Evolutionary conservation across 2,113 vertebrate species (phyloP), one percentile per base, ranked within the genome.

Genomic region (Anolis carolinensis): DNA sequence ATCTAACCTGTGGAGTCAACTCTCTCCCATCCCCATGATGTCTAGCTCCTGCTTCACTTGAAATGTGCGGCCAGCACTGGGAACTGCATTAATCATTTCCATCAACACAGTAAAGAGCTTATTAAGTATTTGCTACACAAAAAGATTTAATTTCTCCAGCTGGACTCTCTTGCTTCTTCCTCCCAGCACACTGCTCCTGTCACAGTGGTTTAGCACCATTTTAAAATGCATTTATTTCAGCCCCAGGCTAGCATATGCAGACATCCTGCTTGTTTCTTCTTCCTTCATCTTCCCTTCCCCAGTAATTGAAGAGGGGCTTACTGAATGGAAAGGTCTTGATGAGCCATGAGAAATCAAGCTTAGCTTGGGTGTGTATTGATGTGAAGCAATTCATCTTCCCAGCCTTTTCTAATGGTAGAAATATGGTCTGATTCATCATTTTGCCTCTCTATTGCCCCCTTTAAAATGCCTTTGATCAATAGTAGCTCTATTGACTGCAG

Each of bases 171-270:
- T 90, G 81, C 85, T 92, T 52, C 20, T 30, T 39, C 70, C 88
- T 91, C 18, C 65, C 62, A 90, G 80, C 48, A 90, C 52, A 84
- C 32, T 89, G 77, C 77, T 93, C 89, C 93, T 92, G 85, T 93
- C 91, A 93, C 78, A 89, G 79, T 88, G 73, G 59, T 88, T 94
- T 85, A 84, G 73, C 86, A 87, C 71, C 85, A 59, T 81, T 91
- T 93, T 89, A 86, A 95, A 95, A 90, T 79, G 79, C n/a, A 84
- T 93, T 93, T 90, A 72, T 72, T 92, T 93, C 84, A 79, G 89
- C 92, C 91, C 88, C 80, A 86, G 83, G 91, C 87, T 89, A 81
- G 1, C 85, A 86, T 8, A 62, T 86, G 62, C 63, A 88, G 68
- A 48, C 32, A 89, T 92, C 85, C 89, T 89, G 23, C 82, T 92